These are phyloP conservation scores for Leptopilina myrica DNA, from an alignment of 2,888 invertebrate species.

Conservation along the genomic window DNA sequence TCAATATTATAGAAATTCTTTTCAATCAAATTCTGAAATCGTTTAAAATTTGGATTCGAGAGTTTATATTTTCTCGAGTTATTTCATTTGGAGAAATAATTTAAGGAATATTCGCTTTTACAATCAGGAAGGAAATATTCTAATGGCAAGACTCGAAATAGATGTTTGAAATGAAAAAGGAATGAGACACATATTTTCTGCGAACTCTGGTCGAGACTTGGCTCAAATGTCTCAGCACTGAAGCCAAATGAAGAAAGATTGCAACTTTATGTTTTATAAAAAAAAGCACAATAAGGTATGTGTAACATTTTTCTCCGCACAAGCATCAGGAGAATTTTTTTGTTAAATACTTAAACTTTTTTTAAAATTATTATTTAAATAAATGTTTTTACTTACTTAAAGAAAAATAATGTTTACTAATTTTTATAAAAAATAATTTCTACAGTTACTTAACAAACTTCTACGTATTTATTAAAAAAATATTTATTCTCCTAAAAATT, in stretches of 20 bases:
- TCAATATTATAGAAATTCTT: too few relatives aligned
- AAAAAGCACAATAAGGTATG: not conserved
- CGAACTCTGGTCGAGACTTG: not conserved
- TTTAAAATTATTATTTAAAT: too few relatives aligned
- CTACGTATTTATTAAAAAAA: too few relatives aligned
- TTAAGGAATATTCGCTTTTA: not conserved
- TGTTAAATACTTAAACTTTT: too few relatives aligned
- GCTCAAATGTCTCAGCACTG: not conserved
- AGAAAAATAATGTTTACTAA: too few relatives aligned
- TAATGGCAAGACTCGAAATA: constrained; percentile 25
- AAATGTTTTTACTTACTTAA: too few relatives aligned
- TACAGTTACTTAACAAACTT: too few relatives aligned
- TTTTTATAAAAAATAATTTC: too few relatives aligned
- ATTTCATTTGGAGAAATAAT: not conserved
- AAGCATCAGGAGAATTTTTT: too few relatives aligned
- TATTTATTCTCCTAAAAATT: too few relatives aligned
- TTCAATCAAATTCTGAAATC: too few relatives aligned
- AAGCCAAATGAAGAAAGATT: constrained; percentile 1
- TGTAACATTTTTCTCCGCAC: not conserved
- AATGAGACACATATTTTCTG: constrained; percentile 20
- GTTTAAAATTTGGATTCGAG: not conserved
- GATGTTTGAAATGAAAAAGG: constrained; percentile 30
- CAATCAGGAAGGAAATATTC: not conserved
- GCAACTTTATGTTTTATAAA: not conserved
- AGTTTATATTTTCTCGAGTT: not conserved